Evolutionary conservation across 2,113 vertebrate species (phyloP).

Genomic region (Platichthys stellatus): DNA sequence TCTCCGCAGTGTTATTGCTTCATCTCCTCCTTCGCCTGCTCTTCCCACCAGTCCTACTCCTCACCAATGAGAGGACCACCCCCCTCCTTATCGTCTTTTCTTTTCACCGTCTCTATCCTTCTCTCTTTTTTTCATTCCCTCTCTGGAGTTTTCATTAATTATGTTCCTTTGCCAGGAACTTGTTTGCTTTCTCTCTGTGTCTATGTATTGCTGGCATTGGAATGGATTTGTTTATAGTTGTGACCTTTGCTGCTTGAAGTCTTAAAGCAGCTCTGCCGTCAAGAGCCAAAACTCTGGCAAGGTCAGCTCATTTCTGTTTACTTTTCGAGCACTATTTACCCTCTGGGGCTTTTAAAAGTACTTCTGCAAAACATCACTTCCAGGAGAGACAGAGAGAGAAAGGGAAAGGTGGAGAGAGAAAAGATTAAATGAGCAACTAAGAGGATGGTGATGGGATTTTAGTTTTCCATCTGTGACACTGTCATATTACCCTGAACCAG

Average conservation of each 20-base stretch:
- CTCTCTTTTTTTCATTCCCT: conserved; percentile 56
- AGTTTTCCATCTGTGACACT: conserved; percentile 37
- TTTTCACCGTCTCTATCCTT: conserved; percentile 58
- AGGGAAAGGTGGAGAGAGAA: conserved; percentile 45
- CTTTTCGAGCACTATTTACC: conserved; percentile 93
- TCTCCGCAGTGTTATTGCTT: conserved; percentile 61
- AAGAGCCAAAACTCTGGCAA: conserved; percentile 91
- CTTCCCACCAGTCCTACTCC: conserved; percentile 52
- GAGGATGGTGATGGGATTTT: conserved; percentile 40
- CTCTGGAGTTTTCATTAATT: conserved; percentile 78
- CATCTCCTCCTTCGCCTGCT: conserved; percentile 49
- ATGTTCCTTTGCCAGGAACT: conserved; percentile 75
- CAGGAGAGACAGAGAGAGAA: conserved; percentile 52
- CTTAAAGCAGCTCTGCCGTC: conserved; percentile 93
- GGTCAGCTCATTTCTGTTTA: conserved; percentile 94
- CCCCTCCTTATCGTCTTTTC: conserved; percentile 51
- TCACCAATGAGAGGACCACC: conserved; percentile 53
- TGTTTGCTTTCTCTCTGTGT: conserved; percentile 74
- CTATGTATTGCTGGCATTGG: conserved; percentile 76
- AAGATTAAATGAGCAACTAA: conserved; percentile 48
- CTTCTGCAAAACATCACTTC: conserved; percentile 90
- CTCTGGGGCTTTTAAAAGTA: conserved; percentile 92
- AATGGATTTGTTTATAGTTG: conserved; percentile 87
- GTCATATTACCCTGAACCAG: conserved; percentile 39
- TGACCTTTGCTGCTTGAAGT: conserved; percentile 91